Percentiles rank a stretch among this genome's conserved stretches.
Evolutionary conservation across 2,797 vertebrate species (phyloP).

Genomic region (Thalassophryne amazonica): DNA sequence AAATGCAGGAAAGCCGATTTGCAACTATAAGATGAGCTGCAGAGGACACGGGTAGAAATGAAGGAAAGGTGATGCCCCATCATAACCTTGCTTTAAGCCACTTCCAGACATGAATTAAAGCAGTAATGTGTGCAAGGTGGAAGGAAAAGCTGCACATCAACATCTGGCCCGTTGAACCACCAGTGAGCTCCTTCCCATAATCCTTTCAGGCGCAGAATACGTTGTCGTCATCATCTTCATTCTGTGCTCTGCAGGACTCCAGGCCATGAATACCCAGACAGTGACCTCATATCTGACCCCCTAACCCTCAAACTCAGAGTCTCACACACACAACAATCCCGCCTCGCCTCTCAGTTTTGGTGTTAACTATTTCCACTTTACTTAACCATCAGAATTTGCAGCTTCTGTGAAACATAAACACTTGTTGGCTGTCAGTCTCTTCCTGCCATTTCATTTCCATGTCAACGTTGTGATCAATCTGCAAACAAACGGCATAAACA

Average conservation of each 20-base stretch:
- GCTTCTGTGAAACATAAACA: constrained; percentile 8
- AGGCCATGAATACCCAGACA: constrained; percentile 54
- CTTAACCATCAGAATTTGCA: background rate
- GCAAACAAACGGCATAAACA: constrained; percentile 37
- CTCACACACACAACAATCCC: background rate
- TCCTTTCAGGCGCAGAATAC: constrained; percentile 12
- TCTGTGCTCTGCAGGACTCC: constrained; percentile 21
- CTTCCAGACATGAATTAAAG: background rate
- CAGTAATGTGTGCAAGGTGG: background rate
- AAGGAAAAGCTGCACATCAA: background rate
- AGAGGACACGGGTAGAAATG: background rate
- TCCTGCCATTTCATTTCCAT: constrained; percentile 24
- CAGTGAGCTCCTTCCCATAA: background rate
- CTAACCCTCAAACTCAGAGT: background rate
- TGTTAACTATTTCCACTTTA: background rate
- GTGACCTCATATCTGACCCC: constrained; percentile 52
- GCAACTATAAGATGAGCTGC: background rate
- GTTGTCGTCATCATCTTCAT: constrained; percentile 25
- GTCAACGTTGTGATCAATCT: constrained; percentile 26
- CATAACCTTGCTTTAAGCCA: constrained; percentile 4
- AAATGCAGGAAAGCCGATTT: background rate
- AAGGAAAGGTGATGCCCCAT: background rate
- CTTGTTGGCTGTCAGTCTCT: constrained; percentile 25
- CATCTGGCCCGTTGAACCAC: background rate
- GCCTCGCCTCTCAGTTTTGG: background rate